These are phyloP conservation scores for Ataeniobius toweri DNA, from an alignment of 2,797 vertebrate genomes.

Conservation along the genomic window DNA sequence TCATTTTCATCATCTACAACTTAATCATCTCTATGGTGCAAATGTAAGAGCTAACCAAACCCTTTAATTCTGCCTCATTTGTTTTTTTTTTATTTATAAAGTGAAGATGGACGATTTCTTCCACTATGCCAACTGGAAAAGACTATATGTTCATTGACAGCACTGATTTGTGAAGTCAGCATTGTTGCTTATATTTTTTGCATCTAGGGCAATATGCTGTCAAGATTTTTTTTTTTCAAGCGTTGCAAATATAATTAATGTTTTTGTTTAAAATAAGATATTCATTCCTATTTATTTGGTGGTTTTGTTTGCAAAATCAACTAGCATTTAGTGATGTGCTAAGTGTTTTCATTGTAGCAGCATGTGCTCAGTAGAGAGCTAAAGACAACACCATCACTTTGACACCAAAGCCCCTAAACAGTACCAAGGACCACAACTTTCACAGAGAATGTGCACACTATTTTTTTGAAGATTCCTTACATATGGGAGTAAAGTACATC, in stretches of 20 bases:
- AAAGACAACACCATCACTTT: constrained; percentile 60
- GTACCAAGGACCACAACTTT: constrained; percentile 48
- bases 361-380: constrained; percentile 72
- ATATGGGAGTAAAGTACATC: constrained; percentile 35
- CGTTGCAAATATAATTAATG: constrained; percentile 48
- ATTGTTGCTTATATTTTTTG: constrained; percentile 56
- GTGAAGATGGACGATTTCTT: constrained; percentile 42
- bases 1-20: constrained; percentile 45
- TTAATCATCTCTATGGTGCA: constrained; percentile 71
- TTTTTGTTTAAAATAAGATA: constrained; percentile 45
- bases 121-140: constrained; percentile 71
- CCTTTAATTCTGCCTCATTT: constrained; percentile 79
- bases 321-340: constrained; percentile 53
- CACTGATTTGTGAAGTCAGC: constrained; percentile 71
- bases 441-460: constrained; percentile 39
- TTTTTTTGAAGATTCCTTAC: constrained; percentile 47
- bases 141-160: constrained; percentile 73
- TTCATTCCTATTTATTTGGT: constrained; percentile 31
- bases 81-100: constrained; percentile 47
- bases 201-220: constrained; percentile 67
- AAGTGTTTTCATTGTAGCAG: constrained; percentile 70
- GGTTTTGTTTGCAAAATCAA: constrained; percentile 48
- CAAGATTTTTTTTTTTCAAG: constrained; percentile 56
- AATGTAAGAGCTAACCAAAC: constrained; percentile 79
- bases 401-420: constrained; percentile 70